Evolutionary conservation across 1,140 invertebrate species (phyloP), one percentile per base, ranked within the genome.

Genomic region (Caligus rogercresseyi): DNA sequence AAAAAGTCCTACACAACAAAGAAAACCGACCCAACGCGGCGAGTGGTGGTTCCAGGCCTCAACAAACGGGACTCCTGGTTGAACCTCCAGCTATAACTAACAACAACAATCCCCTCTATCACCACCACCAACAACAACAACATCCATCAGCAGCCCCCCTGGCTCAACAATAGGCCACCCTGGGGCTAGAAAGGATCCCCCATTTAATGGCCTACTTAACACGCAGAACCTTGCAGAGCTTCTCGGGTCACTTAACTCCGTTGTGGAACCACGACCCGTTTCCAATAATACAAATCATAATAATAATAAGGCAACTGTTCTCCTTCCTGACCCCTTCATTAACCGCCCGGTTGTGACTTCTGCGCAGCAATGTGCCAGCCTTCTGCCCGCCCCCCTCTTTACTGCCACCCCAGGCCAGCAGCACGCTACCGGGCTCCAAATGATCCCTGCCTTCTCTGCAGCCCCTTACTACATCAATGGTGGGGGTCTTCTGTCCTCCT

Each of bases 401-500:
- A 18, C 15, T 15, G 24, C n/a, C 24, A 19, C 60, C 43, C 60
- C 19, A 13, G 2, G 18, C 11, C 26, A 15, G 14, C 4, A 15
- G n/a, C 26, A 26, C 13, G 18, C 2, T 18, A 2, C 55, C 24
- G 19, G 16, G 4, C 24, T 24, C 15, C 55, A 57, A 24, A 3
- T 24, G 19, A 18, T 16, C 4, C n/a, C n/a, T n/a, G n/a, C n/a
- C n/a, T 51, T 51, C n/a, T 51, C 43, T 51, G n/a, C n/a, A n/a
- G n/a, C n/a, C n/a, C n/a, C n/a, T n/a, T n/a, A n/a, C n/a, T n/a
- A n/a, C n/a, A n/a, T n/a, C n/a, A n/a, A n/a, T n/a, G n/a, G n/a
- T n/a, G n/a, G n/a, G n/a, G n/a, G n/a, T n/a, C n/a, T n/a, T n/a
- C 19, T 68, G 65, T 61, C 66, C 66, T 4, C 64, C 67, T 16